phyloP scores from a whole-genome alignment of 2,797 vertebrate genomes.

The Rachycentron canadum region DNA sequence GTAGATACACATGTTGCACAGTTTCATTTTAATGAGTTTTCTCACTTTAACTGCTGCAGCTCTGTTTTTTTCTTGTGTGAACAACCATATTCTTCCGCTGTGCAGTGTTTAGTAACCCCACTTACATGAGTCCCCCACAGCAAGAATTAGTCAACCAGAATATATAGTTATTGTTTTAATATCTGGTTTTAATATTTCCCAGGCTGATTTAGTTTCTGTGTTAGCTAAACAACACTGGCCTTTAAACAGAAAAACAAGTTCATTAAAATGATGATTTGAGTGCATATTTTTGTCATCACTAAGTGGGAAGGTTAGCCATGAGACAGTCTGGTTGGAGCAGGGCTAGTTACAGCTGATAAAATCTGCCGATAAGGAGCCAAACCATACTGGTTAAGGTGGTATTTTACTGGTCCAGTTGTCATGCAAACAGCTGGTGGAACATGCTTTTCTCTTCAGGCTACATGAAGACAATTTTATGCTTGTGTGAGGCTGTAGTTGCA shows the following conservation, averaged over 20 bases:
- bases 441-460: neutral
- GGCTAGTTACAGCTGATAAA: neutral
- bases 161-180: neutral
- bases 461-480: neutral
- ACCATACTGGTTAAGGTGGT: neutral
- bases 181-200: neutral
- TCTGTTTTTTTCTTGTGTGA: neutral
- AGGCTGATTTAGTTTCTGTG: no score
- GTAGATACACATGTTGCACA: neutral
- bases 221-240: no score
- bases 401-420: neutral
- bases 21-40: neutral
- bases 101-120: neutral
- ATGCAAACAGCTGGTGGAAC: neutral
- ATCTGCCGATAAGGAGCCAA: neutral
- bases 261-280: neutral
- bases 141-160: neutral
- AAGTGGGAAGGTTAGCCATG: neutral
- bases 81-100: neutral
- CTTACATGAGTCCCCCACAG: neutral
- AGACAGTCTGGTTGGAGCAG: neutral
- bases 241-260: no score
- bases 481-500: neutral
- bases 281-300: neutral
- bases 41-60: neutral